Base-by-base conservation (phyloP, 37 sponge, comb jelly and placozoan genomes). In the Dysidea cf. avara region DNA sequence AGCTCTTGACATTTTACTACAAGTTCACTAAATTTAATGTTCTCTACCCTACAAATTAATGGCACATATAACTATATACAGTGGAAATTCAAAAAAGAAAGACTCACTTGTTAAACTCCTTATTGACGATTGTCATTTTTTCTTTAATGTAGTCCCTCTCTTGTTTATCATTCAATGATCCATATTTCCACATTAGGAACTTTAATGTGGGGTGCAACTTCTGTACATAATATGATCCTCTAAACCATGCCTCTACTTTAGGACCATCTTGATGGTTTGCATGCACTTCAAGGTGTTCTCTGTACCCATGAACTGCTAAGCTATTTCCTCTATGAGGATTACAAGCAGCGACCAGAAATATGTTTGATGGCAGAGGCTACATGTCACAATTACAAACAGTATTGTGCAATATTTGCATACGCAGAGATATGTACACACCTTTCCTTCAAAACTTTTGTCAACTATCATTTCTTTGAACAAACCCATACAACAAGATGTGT, bases 241-340 rank as follows among this genome's bases (percentile, higher is more conserved):
- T 36, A 33, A 90, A 56, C 96, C 96, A 95, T n/a, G 66, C 81
- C 38, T 78, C 81, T n/a, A 74, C 66, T 11, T 68, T 29, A 20
- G 50, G 43, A 7, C 12, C 74, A n/a, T n/a, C n/a, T n/a, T n/a
- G n/a, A n/a, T n/a, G n/a, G n/a, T n/a, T n/a, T n/a, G n/a, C n/a
- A n/a, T n/a, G n/a, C n/a, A n/a, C n/a, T n/a, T n/a, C n/a, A n/a
- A n/a, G n/a, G n/a, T n/a, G n/a, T 40, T 25, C 36, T 26, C 6
- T 2, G 24, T 51, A 25, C 38, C 33, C 56, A 54, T 72, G 75
- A 46, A 90, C 50, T 11, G 76, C 89, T 47, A 87, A 64, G 60
- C 89, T 87, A 86, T 87, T 87, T 7, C 93, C 79, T 39, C 93
- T 81, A 72, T 95, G 96, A 72, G 96, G 96, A 81, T 95, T 95